Evolutionary conservation across 2,113 vertebrate genomes (phyloP), one percentile per base, ranked within the genome.

Genomic region (Cheirogaleus medius): DNA sequence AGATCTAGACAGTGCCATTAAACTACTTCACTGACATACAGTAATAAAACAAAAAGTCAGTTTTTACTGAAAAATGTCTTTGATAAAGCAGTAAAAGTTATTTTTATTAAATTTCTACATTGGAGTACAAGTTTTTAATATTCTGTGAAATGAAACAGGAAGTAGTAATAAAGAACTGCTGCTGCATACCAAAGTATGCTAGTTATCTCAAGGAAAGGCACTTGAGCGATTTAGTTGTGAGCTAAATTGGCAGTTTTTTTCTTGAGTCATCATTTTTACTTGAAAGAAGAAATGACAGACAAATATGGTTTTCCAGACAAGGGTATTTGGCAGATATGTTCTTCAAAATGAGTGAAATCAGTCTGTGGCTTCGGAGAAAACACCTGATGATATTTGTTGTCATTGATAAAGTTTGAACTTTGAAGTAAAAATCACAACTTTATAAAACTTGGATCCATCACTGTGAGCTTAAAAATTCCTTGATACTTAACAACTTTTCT

Each of bases 101-200:
- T 71, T 94, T 63, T 90, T 82, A 85, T 90, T 92, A 81, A 58
- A 92, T 90, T 93, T 63, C 52, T 2, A 58, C n/a, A 15, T 47
- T 60, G 5, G 3, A 54, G 18, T 60, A 76, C 7, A 92, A 85
- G 27, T 56, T 11, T 80, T 84, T 69, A 86, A 52, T 56, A 76
- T 69, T 69, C 32, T 76, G 2, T 60, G 52, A 47, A 92, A 91
- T 60, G 27, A 85, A 89, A 92, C 1, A 60, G 29, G 20, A 44
- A 54, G 8, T 29, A 54, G 29, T 84, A 88, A 52, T 60, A 60
- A 85, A 54, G 5, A 39, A 71, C 34, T 88, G 18, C 54, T 39
- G 39, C 25, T 82, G 32, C 8, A 87, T 52, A 91, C 21, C 39
- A 68, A 81, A 29, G 66, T 11, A 77, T 34, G 25, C 44, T 44